Conservation (phyloP, 2,888 invertebrate genomes). For the Slavum lentiscoides region DNA sequence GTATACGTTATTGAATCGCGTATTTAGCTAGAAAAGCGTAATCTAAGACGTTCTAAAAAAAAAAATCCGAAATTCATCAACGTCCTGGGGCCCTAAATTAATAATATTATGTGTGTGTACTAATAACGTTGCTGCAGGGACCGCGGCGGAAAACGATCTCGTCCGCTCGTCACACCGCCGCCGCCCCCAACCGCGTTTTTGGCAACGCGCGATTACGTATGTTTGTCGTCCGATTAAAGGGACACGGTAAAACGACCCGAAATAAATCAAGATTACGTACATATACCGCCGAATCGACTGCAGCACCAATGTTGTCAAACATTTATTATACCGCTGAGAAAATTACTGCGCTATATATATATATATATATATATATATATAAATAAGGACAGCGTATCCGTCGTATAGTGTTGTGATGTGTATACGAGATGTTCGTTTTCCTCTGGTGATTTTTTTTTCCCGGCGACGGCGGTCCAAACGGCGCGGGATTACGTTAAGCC, state of each 20-base stretch:
- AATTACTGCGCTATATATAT: background rate
- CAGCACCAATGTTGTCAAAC: conserved; percentile 27
- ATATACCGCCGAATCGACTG: conserved; percentile 5
- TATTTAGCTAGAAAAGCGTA: too few relatives aligned
- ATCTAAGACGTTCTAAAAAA: too few relatives aligned
- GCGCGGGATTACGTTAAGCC: conserved; percentile 28
- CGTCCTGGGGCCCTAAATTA: too few relatives aligned
- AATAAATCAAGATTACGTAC: conserved; percentile 45
- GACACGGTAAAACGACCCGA: conserved; percentile 34
- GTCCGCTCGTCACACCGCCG: background rate
- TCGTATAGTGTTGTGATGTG: background rate
- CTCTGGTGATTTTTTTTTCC: background rate
- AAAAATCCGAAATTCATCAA: too few relatives aligned
- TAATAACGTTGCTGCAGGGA: background rate
- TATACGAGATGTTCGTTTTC: background rate
- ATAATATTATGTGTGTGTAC: background rate
- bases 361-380: too few relatives aligned
- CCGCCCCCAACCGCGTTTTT: background rate
- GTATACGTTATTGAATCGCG: too few relatives aligned
- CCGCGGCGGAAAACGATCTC: background rate
- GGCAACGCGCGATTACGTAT: conserved; percentile 17
- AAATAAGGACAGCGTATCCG: too few relatives aligned
- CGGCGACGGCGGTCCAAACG: background rate
- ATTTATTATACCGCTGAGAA: conserved; percentile 34
- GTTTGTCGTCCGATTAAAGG: conserved; percentile 26